A percentile compares a stretch with the other conserved stretches of the same genome.
These are phyloP conservation scores for Cottus gobio DNA, from an alignment of 2,113 vertebrate species.

Conservation along the genomic window DNA sequence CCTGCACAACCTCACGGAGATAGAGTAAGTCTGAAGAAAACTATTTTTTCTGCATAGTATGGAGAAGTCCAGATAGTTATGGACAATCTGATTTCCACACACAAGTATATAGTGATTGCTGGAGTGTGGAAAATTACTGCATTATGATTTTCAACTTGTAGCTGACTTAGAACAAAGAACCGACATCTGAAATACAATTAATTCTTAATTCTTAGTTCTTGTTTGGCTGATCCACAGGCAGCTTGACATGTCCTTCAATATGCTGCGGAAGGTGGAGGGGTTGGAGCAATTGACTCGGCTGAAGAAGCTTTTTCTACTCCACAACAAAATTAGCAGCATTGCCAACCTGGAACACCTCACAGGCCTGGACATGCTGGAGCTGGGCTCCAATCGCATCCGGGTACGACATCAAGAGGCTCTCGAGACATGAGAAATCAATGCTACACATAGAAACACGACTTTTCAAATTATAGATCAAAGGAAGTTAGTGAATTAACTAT, in stretches of 20 bases:
- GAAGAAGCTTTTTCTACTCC: slow-evolving; percentile 96
- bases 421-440: neutral
- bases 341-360: slow-evolving; percentile 88
- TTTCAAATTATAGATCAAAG: neutral
- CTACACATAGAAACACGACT: neutral
- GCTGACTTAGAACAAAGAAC: neutral
- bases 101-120: neutral
- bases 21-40: slow-evolving; percentile 90
- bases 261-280: slow-evolving; percentile 93
- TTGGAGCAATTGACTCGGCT: slow-evolving; percentile 88
- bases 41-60: neutral
- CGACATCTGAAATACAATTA: neutral
- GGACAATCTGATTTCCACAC: neutral
- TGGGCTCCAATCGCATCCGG: slow-evolving; percentile 98
- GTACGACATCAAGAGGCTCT: slow-evolving; percentile 78
- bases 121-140: neutral
- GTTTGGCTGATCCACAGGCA: slow-evolving; percentile 80
- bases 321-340: slow-evolving; percentile 95
- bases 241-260: slow-evolving; percentile 95
- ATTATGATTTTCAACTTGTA: neutral
- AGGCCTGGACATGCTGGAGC: slow-evolving; percentile 92
- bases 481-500: neutral
- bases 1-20: slow-evolving; percentile 88
- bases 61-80: neutral
- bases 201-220: neutral